Conservation (phyloP, 2,113 vertebrate species). For the Erythrocercus mccallii region DNA sequence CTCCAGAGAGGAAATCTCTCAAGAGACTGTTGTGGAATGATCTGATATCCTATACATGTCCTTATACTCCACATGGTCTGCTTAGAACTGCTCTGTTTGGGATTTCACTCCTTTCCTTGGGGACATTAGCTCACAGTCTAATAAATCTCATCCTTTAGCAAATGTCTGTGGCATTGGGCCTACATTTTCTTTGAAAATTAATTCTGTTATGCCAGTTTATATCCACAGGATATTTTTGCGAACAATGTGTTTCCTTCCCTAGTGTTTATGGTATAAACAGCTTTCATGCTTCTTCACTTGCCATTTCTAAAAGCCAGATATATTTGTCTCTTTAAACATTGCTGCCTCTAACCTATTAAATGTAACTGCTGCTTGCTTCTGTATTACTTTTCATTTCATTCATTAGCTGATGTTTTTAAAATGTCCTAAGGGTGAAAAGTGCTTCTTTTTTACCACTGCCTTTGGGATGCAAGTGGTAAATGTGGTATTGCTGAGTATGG, state of each 20-base stretch:
- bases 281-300: neutral
- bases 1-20: neutral
- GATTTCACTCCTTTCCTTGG: conserved; percentile 21
- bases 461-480: neutral
- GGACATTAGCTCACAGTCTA: conserved; percentile 44
- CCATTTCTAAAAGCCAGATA: neutral
- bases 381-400: neutral
- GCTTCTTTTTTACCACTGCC: neutral
- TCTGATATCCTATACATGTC: neutral
- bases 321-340: neutral
- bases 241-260: neutral
- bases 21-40: neutral
- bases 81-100: neutral
- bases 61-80: neutral
- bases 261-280: neutral
- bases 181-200: conserved; percentile 41
- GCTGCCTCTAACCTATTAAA: neutral
- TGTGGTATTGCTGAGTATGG: neutral
- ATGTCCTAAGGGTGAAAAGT: neutral
- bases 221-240: neutral
- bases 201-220: neutral
- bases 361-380: neutral
- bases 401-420: neutral
- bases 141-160: conserved; percentile 42
- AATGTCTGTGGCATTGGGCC: neutral